Evolutionary conservation across 92 coral and sea anemone genomes (phyloP).

Genomic region (Epizoanthus illoricatus): DNA sequence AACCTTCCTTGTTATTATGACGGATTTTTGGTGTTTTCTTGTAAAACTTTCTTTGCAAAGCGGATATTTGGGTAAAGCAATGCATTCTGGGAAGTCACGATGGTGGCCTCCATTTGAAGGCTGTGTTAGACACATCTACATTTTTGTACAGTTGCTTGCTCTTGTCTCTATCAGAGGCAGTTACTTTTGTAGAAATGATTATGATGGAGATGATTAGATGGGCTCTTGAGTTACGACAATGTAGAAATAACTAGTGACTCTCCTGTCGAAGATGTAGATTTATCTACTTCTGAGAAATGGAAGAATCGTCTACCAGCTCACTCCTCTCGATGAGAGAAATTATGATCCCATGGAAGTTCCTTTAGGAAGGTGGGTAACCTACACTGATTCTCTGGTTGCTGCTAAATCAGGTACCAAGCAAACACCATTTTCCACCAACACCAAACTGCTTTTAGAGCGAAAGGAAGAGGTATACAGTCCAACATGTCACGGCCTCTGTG

Average conservation of each 20-base stretch:
- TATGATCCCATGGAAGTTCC: constrained; percentile 20
- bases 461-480: no score
- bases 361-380: constrained; percentile 9
- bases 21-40: constrained; percentile 3
- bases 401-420: constrained; percentile 20
- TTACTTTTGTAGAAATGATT: constrained; percentile 2
- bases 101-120: constrained; percentile 10
- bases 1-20: constrained; percentile 10
- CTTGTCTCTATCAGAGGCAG: background rate
- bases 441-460: no score
- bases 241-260: constrained; percentile 1
- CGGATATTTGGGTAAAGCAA: background rate
- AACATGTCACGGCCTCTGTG: no score
- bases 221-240: background rate
- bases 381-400: constrained; percentile 16
- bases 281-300: background rate
- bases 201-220: constrained; percentile 2
- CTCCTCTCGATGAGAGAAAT: constrained; percentile 8
- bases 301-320: no score
- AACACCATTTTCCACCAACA: no score
- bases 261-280: constrained; percentile 1
- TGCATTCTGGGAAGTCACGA: constrained; percentile 11
- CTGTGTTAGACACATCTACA: background rate
- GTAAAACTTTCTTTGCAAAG: constrained; percentile 18
- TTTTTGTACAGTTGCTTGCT: background rate